These are phyloP conservation scores for Rhodeus uyekii DNA, from an alignment of 2,797 vertebrate species.

Conservation along the genomic window DNA sequence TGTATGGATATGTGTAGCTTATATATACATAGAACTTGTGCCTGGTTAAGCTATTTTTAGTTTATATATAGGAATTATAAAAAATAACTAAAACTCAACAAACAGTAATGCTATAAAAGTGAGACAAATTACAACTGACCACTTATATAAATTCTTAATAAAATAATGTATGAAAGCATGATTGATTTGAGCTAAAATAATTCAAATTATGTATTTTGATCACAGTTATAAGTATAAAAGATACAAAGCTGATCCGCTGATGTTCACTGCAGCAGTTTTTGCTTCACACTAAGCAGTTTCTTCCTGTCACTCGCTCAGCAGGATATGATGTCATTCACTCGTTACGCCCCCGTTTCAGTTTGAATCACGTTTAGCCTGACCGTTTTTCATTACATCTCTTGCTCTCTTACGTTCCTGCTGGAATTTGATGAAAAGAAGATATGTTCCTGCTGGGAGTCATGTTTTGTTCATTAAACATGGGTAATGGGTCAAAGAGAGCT, in stretches of 20 bases:
- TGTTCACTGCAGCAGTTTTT: not conserved
- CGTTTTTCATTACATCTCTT: not conserved
- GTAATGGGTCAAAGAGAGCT: not conserved
- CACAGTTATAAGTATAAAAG: not conserved
- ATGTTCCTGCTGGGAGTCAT: not conserved
- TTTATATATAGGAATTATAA: not conserved
- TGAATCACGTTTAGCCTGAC: not conserved
- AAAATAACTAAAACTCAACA: not conserved
- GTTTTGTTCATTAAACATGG: not conserved
- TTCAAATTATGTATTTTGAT: not conserved
- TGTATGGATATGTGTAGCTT: not conserved
- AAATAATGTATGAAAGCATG: not conserved
- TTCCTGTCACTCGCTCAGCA: constrained; percentile 2
- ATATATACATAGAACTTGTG: not conserved
- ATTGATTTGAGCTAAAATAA: not conserved
- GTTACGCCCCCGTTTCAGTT: not conserved
- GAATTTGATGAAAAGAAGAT: not conserved
- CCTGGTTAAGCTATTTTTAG: not conserved
- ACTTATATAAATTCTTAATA: not conserved
- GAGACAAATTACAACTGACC: not conserved
- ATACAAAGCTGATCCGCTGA: not conserved
- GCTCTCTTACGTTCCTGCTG: not conserved
- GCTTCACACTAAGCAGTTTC: not conserved
- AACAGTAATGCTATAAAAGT: not conserved
- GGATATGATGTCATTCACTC: constrained; percentile 4